Base-by-base conservation (phyloP, 2,888 invertebrate species). In the Meta bourneti region DNA sequence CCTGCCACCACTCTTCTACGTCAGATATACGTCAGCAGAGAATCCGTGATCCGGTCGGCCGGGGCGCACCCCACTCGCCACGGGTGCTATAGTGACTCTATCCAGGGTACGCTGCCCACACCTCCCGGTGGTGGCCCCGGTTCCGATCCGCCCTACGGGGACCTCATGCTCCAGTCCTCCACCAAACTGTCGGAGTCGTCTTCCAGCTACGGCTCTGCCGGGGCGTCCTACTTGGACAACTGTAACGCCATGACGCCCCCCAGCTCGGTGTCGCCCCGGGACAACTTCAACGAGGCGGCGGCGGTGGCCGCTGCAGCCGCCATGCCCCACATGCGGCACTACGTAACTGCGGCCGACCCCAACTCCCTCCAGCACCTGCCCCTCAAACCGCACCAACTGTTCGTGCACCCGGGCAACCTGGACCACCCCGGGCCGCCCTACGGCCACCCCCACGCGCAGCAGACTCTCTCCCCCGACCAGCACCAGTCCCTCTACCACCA, bases 231-330 rank as follows among this genome's bases (percentile, higher is more conserved):
- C 51, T 16, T 87, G 74, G 94, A 95, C 93, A 94, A 95, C 94
- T 98, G 98, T 95, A 94, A 94, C 70, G 98, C 98, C 79, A 98
- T 99, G 98, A 98, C 98, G 6, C 98, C 98, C 83, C 98, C 98
- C 83, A 98, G 98, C 16, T 98, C 98, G 5, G 98, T 98, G 4
- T 98, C 98, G 7, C 98, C 98, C 0, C 96, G 98, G 93, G 98
- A 98, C 94, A 98, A 97, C 95, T 95, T 95, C 95, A 94, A 94
- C 94, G 94, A 95, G 96, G 94, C 96, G 96, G 94, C 97, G 97
- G 90, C 93, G 7, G 93, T 91, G 0, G 93, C 93, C 0, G 93
- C 93, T 11, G 93, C 93, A 1, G 92, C 93, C 0, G 93, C 91
- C 16, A 83, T 93, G 81, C 90, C 92, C 0, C 93, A 93, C 48